Evolutionary conservation across 2,797 vertebrate species (phyloP).

Genomic region (Peromyscus melanophrys): DNA sequence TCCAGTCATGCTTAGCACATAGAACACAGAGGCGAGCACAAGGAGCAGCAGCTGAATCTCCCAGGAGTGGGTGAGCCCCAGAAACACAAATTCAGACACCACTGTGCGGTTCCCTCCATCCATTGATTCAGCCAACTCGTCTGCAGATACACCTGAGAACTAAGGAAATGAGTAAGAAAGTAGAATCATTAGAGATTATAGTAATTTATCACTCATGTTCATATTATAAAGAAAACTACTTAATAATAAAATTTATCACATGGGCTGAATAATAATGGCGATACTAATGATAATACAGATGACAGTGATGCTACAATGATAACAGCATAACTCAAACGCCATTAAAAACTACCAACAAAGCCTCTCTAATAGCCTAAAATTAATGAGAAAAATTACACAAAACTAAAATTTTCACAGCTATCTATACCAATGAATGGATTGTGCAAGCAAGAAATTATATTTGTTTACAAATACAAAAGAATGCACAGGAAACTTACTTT

Average conservation of each 20-base stretch:
- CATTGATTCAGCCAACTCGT: slow-evolving; percentile 42
- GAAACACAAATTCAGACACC: slow-evolving; percentile 75
- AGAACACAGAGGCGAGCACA: slow-evolving; percentile 65
- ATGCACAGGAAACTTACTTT: background rate
- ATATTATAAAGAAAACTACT: background rate
- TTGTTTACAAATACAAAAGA: background rate
- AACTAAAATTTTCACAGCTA: background rate
- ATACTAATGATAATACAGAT: background rate
- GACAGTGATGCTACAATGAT: background rate
- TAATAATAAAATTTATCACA: background rate
- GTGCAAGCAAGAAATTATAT: background rate
- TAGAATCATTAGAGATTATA: background rate
- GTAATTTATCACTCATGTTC: background rate
- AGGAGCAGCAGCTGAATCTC: slow-evolving; percentile 66
- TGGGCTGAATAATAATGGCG: background rate
- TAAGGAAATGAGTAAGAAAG: slow-evolving; percentile 11
- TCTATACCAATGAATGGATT: background rate
- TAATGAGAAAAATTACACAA: background rate
- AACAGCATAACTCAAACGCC: background rate
- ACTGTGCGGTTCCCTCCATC: slow-evolving; percentile 46
- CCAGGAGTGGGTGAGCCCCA: slow-evolving; percentile 62
- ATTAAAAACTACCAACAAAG: background rate
- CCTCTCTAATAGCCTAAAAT: background rate
- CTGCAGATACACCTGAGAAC: slow-evolving; percentile 8
- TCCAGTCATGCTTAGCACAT: slow-evolving; percentile 63